Conservation (phyloP, 2,113 vertebrate species). For the Deroptyus accipitrinus region DNA sequence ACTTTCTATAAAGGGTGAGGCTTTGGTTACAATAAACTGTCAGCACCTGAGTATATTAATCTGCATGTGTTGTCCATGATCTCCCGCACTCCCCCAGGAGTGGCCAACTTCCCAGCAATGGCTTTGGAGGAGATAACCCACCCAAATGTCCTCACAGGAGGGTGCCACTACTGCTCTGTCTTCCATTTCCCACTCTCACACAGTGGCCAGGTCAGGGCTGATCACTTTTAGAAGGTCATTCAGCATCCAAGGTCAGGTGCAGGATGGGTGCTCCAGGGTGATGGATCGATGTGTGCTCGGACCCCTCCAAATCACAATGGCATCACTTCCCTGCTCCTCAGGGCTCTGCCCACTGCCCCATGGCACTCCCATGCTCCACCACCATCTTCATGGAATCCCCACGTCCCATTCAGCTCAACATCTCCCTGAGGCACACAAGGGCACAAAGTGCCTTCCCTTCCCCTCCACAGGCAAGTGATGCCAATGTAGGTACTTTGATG, state of each 20-base stretch:
- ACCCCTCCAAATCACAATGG: neutral
- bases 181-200: rapidly evolving
- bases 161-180: neutral
- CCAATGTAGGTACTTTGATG: rapidly evolving
- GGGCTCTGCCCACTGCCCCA: neutral
- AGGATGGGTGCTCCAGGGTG: neutral
- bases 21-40: no score
- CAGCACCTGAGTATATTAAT: no score
- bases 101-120: neutral
- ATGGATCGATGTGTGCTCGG: neutral
- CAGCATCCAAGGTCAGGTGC: neutral
- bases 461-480: neutral
- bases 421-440: rapidly evolving
- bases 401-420: rapidly evolving
- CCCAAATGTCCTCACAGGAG: neutral
- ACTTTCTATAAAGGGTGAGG: no score
- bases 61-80: no score
- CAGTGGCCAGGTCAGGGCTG: neutral
- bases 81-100: neutral
- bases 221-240: neutral
- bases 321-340: neutral
- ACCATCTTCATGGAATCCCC: neutral
- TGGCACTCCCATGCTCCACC: rapidly evolving
- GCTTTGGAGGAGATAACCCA: neutral
- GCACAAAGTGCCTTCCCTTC: neutral